A percentile compares a stretch with the other conserved stretches of the same genome.
These are phyloP conservation scores for Drosophila paulistorum DNA, from an alignment of 1,140 invertebrate genomes.

Conservation along the genomic window DNA sequence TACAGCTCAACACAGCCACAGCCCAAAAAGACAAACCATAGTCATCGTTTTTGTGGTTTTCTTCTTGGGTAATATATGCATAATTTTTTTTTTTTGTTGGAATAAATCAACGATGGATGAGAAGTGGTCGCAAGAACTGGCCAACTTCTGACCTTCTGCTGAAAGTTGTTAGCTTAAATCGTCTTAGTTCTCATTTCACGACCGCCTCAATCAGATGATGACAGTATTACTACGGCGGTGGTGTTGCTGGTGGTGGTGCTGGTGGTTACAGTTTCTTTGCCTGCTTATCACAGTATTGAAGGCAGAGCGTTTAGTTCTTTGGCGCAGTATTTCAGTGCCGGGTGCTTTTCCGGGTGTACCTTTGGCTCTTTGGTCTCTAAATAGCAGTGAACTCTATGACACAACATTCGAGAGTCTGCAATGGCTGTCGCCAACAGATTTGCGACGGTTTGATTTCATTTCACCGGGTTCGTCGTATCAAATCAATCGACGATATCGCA, in stretches of 20 bases:
- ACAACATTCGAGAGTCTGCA: constrained; percentile 72
- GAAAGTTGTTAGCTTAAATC: not conserved
- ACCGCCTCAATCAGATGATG: not conserved
- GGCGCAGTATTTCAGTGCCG: constrained; percentile 65
- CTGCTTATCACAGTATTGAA: not conserved
- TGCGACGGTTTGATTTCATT: constrained; percentile 67
- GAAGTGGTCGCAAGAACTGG: not conserved
- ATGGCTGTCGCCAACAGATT: constrained; percentile 69
- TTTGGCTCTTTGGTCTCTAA: constrained; percentile 49
- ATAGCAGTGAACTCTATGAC: constrained; percentile 65
- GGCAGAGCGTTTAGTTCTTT: constrained; percentile 35
- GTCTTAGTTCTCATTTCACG: not conserved
- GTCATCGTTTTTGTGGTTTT: not conserved
- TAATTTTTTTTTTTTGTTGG: constrained; percentile 50
- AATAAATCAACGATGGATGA: constrained; percentile 52
- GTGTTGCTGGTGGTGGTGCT: constrained; percentile 2
- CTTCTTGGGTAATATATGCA: constrained; percentile 41
- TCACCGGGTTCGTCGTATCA: constrained; percentile 72
- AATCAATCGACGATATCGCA: constrained; percentile 75
- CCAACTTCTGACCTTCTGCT: constrained; percentile 41
- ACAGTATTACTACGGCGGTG: constrained; percentile 20
- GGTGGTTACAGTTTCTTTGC: constrained; percentile 17
- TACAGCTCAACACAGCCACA: not conserved
- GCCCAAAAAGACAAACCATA: not conserved
- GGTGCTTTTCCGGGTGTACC: constrained; percentile 37